Evolutionary conservation across 2,888 invertebrate genomes (phyloP).

Genomic region (Phaedon cochleariae): DNA sequence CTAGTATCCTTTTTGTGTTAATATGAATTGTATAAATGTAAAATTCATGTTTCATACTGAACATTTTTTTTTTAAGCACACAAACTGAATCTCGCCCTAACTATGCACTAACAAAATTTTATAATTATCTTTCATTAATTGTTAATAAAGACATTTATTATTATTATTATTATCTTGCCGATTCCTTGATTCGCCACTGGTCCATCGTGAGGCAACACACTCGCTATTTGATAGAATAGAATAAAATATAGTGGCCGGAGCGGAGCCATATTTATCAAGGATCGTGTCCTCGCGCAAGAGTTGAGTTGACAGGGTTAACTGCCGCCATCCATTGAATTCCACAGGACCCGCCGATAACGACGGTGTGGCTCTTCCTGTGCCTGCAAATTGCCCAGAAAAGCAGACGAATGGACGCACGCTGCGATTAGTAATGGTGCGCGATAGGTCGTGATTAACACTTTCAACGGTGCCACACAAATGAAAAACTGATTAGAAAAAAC

Average conservation of each 20-base stretch:
- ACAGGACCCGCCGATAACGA: constrained; percentile 50
- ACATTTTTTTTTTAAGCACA: too few species aligned
- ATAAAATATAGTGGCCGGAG: neutral
- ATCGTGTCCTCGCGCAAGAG: constrained; percentile 48
- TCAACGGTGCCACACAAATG: too few species aligned
- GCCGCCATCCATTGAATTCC: constrained; percentile 50
- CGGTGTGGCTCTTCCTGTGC: constrained; percentile 45
- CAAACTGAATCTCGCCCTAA: too few species aligned
- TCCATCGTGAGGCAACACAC: neutral
- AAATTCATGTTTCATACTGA: too few species aligned
- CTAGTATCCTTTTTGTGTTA: too few species aligned
- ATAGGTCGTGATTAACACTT: constrained; percentile 23
- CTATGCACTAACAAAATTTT: too few species aligned
- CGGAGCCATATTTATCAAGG: constrained; percentile 51
- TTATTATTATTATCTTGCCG: too few species aligned
- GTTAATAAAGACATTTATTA: too few species aligned
- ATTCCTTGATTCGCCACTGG: neutral
- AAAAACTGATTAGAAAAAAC: too few species aligned
- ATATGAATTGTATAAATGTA: too few species aligned
- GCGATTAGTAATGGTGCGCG: neutral
- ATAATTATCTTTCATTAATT: too few species aligned
- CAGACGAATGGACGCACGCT: neutral
- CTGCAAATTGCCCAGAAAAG: constrained; percentile 9
- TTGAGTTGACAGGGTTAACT: constrained; percentile 55
- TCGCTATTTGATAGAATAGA: neutral